Conservation (phyloP, 2,797 vertebrate genomes). For the Epinephelus awoara region DNA sequence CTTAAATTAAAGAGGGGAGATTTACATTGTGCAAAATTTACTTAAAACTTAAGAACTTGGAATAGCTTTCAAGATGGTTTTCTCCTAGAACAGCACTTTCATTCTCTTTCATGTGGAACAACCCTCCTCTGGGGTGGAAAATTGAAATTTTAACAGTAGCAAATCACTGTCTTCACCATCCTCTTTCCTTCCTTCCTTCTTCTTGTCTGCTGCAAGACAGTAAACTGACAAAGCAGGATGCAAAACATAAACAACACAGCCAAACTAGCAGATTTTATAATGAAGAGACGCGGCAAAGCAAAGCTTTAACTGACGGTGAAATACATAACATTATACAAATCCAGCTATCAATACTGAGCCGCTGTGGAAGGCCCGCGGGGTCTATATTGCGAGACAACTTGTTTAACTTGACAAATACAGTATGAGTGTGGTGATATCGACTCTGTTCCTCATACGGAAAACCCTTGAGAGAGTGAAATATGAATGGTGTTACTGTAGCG, state of each 20-base stretch:
- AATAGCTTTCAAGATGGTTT: constrained; percentile 50
- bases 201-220: constrained; percentile 41
- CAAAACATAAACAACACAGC: constrained; percentile 44
- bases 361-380: not conserved
- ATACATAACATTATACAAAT: constrained; percentile 49
- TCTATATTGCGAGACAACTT: constrained; percentile 43
- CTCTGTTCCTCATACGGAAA: constrained; percentile 5
- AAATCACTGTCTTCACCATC: constrained; percentile 70
- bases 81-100: constrained; percentile 65
- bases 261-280: constrained; percentile 38
- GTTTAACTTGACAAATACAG: constrained; percentile 60
- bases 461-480: constrained; percentile 28
- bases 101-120: constrained; percentile 76
- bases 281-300: constrained; percentile 27
- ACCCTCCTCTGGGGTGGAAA: constrained; percentile 79
- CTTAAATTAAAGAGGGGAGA: constrained; percentile 42
- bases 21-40: constrained; percentile 56
- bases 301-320: constrained; percentile 46
- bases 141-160: constrained; percentile 81
- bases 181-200: not conserved
- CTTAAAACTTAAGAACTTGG: constrained; percentile 62
- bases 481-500: not conserved
- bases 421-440: constrained; percentile 37
- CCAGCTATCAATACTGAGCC: constrained; percentile 36
- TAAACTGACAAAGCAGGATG: constrained; percentile 55